Evolutionary conservation across 1,140 invertebrate species (phyloP), one percentile per base, ranked within the genome.

Genomic region (Tetraneura akinire): DNA sequence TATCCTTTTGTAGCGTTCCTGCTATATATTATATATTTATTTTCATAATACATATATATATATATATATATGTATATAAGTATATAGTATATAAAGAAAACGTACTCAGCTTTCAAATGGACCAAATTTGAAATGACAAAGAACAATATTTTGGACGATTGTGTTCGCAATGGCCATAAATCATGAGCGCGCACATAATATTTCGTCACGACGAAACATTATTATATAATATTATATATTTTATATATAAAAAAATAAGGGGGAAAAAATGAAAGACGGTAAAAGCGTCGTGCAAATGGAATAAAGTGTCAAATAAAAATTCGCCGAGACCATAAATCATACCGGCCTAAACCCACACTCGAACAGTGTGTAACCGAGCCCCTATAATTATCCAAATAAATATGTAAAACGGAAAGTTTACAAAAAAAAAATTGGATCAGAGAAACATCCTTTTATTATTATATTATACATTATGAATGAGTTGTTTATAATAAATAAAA

Each of bases 291-390:
- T 49, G 47, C 45, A 71, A 71, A 71, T 71, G 68, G 23, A 71
- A 71, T 71, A 71, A 68, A 71, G 68, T 71, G 68, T 71, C 68
- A 71, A 71, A 71, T 71, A 71, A 71, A 71, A 71, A 45, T 71
- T 71, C 49, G 10, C 47, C 1, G 23, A 51, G 10, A 71, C 23
- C 47, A 71, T 71, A 49, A 71, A 71, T 71, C 68, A 71, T 51
- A 9, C 14, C 29, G 51, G 5, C 45, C 45, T 51, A 71, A 51
- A n/a, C 45, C 45, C 68, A 23, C 16, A 47, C 32, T 37, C 32
- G 32, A 8, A 8, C 8, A 8, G 64, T 68, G 45, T 10, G 47
- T 23, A 47, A n/a, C 10, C 68, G 26, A n/a, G n/a, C n/a, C n/a
- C n/a, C n/a, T 71, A 49, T 71, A 68, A 68, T 68, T 68, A 37